Evolutionary conservation across 2,888 invertebrate species (phyloP), one percentile per base, ranked within the genome.

Genomic region (Sinopyrophorus schimmeli): DNA sequence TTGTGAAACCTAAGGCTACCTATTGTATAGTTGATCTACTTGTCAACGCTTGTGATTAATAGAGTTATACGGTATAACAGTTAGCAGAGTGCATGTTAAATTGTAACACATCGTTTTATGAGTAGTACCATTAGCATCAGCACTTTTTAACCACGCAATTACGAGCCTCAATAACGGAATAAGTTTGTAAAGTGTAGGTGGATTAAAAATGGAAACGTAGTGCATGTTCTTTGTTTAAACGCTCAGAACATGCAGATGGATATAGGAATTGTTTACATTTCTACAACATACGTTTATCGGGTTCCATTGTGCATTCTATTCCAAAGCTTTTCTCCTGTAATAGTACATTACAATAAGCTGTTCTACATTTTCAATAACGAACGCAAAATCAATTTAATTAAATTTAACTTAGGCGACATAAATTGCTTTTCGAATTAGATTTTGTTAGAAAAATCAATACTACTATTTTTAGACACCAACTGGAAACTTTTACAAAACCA

Each of bases 11-110:
- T n/a, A 17, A n/a, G 16, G 9, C 9, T 11, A 32, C 32, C 18
- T 16, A 20, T 20, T 10, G 32, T 3, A 7, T 7, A 10, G 3
- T 7, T 20, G 32, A 32, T 32, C 32, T 32, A 32, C 20, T 20
- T 32, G 32, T 32, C 32, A 32, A 32, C 20, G 32, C n/a, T 32
- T 32, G 20, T 32, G 21, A 32, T 32, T 32, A 32, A 32, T 32
- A 32, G 32, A 32, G 32, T 20, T 11, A 18, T 32, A 32, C 20
- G 21, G 20, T 32, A 32, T 20, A 32, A 32, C 32, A 32, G 32
- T 32, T 32, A 32, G 32, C 20, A 12, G 4, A 32, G 32, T 18
- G 12, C 32, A 20, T 18, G 20, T 32, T 12, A 32, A 3, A 12
- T 32, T 32, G 32, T 32, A 32, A 20, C 32, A 32, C 32, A 32